Evolutionary conservation across 2,888 invertebrate species (phyloP), one percentile per base, ranked within the genome.

Genomic region (Sisyra terminalis): DNA sequence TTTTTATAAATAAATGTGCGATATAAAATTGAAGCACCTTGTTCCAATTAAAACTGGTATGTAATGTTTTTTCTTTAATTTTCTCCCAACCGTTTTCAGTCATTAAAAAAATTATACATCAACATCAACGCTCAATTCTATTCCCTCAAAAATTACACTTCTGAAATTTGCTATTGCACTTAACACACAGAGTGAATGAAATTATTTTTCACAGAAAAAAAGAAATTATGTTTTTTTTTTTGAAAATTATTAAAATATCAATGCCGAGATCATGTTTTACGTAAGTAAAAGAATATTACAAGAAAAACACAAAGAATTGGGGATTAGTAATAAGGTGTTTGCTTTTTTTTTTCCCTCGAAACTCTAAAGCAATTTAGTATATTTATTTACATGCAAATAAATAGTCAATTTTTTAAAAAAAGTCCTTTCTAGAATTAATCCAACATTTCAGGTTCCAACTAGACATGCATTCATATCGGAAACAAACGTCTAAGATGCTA

Each of bases 1-100:
- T 39, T 42, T 45, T 40, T 40, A 41, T 38, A 24, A 39, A 44
- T 39, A 40, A n/a, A 40, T 40, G 40, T 40, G 40, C 40, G 40
- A 31, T 40, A 16, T 30, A 31, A 40, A 18, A 39, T 13, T 30
- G 40, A 40, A 40, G 40, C 40, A 40, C 31, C 40, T 30, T 40
- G 17, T 31, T 11, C 18, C 38, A 18, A 17, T 24, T 24, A 24
- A 24, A 38, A 38, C 11, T 17, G 17, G 15, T 14, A 14, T 14
- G 34, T 16, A 39, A 37, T 14, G 5, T 37, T 14, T 14, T 37
- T n/a, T n/a, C n/a, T 24, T 24, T 5, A 3, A 24, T 24, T 3
- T 24, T 24, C 7, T 7, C 24, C 14, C 35, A 35, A 14, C 11
- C 35, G 35, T 35, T 35, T 24, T 35, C 35, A 16, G 35, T 35